These are phyloP conservation scores for Drosophila ogumai DNA, from an alignment of 1,140 invertebrate species.

Conservation along the genomic window DNA sequence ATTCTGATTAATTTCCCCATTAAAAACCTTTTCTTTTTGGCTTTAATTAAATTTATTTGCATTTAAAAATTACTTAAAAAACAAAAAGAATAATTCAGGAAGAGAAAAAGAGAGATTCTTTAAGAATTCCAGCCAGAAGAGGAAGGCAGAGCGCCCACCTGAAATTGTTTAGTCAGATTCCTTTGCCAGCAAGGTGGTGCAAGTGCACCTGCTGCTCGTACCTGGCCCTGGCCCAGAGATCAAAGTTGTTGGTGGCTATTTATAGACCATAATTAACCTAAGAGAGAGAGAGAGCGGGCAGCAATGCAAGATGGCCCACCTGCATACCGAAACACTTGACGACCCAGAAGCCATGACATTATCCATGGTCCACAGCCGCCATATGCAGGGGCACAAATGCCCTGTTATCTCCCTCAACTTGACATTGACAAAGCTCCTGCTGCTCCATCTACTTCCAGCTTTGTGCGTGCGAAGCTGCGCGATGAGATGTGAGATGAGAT, in stretches of 20 bases:
- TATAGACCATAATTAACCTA: conserved; percentile 32
- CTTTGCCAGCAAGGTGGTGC: conserved; percentile 8
- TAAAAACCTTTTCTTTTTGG: too few species aligned
- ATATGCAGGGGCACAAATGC: conserved; percentile 25
- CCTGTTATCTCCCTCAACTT: conserved; percentile 36
- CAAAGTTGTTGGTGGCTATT: conserved; percentile 25
- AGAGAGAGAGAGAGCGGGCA: background rate
- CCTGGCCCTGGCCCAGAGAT: conserved; percentile 21
- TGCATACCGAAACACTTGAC: conserved; percentile 13
- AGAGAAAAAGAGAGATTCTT: background rate
- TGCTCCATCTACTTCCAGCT: conserved; percentile 14
- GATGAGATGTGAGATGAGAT: conserved; percentile 4
- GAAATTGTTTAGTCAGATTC: conserved; percentile 10
- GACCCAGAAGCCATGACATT: conserved; percentile 18
- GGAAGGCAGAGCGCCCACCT: background rate
- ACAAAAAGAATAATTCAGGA: background rate
- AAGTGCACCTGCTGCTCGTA: conserved; percentile 24
- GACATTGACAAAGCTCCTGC: conserved; percentile 49
- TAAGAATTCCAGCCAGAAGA: background rate
- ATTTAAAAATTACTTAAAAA: background rate
- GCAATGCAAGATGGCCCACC: conserved; percentile 12
- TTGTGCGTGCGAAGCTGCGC: conserved; percentile 18
- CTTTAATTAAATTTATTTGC: background rate
- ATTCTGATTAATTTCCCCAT: too few species aligned
- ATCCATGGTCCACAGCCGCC: conserved; percentile 5